A percentile compares a stretch with the other conserved stretches of the same genome.
Evolutionary conservation across 2,888 invertebrate genomes (phyloP).

Genomic region (Pteria penguin): DNA sequence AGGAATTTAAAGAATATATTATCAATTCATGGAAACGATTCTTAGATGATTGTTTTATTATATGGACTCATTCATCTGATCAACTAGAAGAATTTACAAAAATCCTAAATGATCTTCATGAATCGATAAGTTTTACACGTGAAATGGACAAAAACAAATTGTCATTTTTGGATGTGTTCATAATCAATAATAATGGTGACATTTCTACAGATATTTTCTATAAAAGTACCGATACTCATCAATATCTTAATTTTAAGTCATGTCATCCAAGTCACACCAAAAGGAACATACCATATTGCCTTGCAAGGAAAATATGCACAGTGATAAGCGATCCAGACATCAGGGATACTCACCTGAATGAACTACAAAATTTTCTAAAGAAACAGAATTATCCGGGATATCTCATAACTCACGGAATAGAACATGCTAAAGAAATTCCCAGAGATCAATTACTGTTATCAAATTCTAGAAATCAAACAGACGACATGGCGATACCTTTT

Average conservation of each 20-base stretch:
- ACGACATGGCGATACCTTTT: background rate
- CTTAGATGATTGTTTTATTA: conserved; percentile 42
- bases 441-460: background rate
- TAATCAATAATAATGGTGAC: background rate
- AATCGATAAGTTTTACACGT: conserved; percentile 23
- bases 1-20: background rate
- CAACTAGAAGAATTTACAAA: conserved; percentile 10
- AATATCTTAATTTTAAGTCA: conserved; percentile 28
- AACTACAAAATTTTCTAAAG: background rate
- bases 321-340: background rate
- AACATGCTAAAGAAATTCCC: conserved; percentile 3
- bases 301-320: conserved; percentile 18
- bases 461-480: background rate
- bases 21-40: conserved; percentile 32
- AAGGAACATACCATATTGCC: conserved; percentile 7
- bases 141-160: conserved; percentile 17
- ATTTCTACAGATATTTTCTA: conserved; percentile 26
- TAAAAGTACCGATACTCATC: conserved; percentile 29
- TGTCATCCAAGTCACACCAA: conserved; percentile 37
- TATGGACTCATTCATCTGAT: conserved; percentile 5
- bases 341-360: background rate
- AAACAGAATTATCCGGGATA: conserved; percentile 4
- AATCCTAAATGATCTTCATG: conserved; percentile 5
- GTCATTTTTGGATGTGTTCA: conserved; percentile 27
- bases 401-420: conserved; percentile 2